phyloP scores from a whole-genome alignment of 1,140 invertebrate species.

The Aphelinus certus region DNA sequence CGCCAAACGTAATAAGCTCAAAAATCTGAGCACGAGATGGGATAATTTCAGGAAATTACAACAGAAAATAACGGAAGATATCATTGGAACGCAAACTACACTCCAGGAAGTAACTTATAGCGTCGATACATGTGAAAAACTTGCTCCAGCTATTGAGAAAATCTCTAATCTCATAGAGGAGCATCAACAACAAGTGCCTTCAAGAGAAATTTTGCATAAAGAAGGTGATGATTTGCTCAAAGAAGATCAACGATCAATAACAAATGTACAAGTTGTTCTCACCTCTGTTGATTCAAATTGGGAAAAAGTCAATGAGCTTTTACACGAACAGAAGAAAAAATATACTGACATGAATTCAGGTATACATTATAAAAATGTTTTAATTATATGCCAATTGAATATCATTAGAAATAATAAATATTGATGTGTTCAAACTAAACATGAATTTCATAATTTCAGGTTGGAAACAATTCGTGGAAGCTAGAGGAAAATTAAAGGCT shows the following conservation, averaged over 20 bases:
- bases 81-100: slow-evolving; percentile 69
- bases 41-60: slow-evolving; percentile 75
- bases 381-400: background rate
- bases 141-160: slow-evolving; percentile 71
- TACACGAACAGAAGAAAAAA: slow-evolving; percentile 79
- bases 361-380: background rate
- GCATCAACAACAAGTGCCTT: slow-evolving; percentile 62
- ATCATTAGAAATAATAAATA: background rate
- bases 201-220: slow-evolving; percentile 72
- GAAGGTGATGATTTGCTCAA: slow-evolving; percentile 81
- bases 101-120: slow-evolving; percentile 67
- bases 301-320: slow-evolving; percentile 78
- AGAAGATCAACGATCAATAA: slow-evolving; percentile 81
- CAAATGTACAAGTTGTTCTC: slow-evolving; percentile 80
- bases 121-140: slow-evolving; percentile 66
- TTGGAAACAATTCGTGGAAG: slow-evolving; percentile 80
- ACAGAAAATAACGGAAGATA: slow-evolving; percentile 71
- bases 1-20: slow-evolving; percentile 72
- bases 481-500: slow-evolving; percentile 74
- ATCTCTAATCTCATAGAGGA: slow-evolving; percentile 65
- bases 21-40: slow-evolving; percentile 76
- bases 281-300: slow-evolving; percentile 80
- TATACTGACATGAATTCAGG: slow-evolving; percentile 74
- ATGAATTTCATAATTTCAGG: slow-evolving; percentile 51
- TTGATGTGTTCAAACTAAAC: background rate